These are phyloP conservation scores for Percina caprodes DNA, from an alignment of 2,113 vertebrate species.

Conservation along the genomic window DNA sequence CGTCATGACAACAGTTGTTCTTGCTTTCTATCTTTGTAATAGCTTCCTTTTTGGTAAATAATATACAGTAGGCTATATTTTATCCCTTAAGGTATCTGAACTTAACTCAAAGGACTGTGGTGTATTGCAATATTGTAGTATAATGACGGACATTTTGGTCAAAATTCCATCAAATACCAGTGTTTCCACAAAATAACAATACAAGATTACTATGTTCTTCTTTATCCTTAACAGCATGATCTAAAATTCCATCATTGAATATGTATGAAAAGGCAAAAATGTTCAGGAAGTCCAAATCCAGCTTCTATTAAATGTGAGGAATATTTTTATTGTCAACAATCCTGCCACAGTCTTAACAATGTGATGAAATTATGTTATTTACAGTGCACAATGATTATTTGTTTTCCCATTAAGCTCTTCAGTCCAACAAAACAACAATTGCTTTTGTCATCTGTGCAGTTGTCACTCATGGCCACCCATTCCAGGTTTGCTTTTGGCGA, in stretches of 20 bases:
- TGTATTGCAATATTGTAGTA: not conserved
- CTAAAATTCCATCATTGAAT: not conserved
- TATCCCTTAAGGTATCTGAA: not conserved
- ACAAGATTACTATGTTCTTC: not conserved
- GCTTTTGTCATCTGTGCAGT: not conserved
- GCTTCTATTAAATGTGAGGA: not conserved
- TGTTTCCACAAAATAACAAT: not conserved
- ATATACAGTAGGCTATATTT: not conserved
- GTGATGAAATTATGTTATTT: not conserved
- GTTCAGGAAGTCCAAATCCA: not conserved
- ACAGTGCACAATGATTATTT: not conserved
- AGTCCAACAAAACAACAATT: not conserved
- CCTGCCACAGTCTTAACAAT: not conserved
- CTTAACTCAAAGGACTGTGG: not conserved
- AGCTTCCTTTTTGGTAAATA: not conserved
- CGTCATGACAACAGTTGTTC: constrained; percentile 2
- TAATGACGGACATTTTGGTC: not conserved
- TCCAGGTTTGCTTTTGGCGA: not conserved
- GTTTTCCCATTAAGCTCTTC: too few relatives aligned
- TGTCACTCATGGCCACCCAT: not conserved
- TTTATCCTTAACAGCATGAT: not conserved
- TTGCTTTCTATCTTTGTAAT: not conserved
- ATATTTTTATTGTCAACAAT: not conserved
- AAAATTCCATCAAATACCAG: not conserved
- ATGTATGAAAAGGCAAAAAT: not conserved